Percentiles rank a stretch among this genome's conserved stretches.
Evolutionary conservation across 1,140 invertebrate genomes (phyloP).

Genomic region (Paralvinella palmiformis): DNA sequence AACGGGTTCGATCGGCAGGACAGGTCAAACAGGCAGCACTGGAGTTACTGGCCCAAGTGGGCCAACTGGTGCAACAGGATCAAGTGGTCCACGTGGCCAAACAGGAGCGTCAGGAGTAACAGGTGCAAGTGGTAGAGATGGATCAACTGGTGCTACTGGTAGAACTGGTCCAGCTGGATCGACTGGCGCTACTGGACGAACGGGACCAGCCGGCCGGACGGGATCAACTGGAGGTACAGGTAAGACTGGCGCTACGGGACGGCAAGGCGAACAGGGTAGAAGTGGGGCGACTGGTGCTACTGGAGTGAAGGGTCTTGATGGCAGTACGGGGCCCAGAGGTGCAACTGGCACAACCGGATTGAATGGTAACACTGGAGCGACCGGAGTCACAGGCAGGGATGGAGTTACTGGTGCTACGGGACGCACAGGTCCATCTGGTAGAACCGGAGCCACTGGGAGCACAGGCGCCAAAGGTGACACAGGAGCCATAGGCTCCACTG

Average conservation of each 20-base stretch:
- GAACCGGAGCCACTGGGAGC: background rate
- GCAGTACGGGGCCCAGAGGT: constrained; percentile 3
- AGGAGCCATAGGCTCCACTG: background rate
- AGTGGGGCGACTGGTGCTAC: constrained; percentile 9
- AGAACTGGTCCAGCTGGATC: constrained; percentile 12
- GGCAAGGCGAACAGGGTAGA: background rate
- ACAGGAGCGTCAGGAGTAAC: constrained; percentile 11
- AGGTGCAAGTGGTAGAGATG: constrained; percentile 7
- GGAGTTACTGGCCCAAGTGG: constrained; percentile 3
- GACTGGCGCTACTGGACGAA: constrained; percentile 5
- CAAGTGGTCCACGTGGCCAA: background rate
- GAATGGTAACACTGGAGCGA: background rate
- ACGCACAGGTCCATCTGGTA: background rate
- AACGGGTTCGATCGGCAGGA: constrained; percentile 6
- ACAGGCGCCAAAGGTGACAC: background rate
- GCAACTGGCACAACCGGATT: background rate
- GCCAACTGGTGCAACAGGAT: constrained; percentile 8
- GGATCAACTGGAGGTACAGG: constrained; percentile 18
- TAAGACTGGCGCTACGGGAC: constrained; percentile 11
- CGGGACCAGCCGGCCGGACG: constrained; percentile 9
- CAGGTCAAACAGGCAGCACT: background rate
- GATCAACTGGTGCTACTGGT: constrained; percentile 9
- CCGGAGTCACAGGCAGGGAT: background rate
- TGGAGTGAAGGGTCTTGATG: constrained; percentile 12
- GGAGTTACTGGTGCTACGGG: background rate